Evolutionary conservation across 1,140 invertebrate genomes (phyloP).

Genomic region (Cyclina sinensis): DNA sequence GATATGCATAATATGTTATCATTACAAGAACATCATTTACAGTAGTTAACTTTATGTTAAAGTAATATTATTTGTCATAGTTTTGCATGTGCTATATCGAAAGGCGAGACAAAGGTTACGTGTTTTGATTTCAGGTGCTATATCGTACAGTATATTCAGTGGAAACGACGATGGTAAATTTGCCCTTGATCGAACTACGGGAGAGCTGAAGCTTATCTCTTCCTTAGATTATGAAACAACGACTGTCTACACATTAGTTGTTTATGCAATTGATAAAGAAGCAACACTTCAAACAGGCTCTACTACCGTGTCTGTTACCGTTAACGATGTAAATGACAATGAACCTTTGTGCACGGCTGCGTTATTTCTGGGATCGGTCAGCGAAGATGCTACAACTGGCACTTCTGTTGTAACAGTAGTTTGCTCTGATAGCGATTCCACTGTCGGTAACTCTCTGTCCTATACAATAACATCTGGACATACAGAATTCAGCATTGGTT

Average conservation of each 20-base stretch:
- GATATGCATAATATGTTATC: too few relatives aligned
- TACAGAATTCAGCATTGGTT: constrained; percentile 54
- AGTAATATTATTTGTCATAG: too few relatives aligned
- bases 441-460: constrained; percentile 64
- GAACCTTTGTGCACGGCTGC: constrained; percentile 69
- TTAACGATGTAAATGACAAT: constrained; percentile 78
- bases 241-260: constrained; percentile 63
- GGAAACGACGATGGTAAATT: constrained; percentile 70
- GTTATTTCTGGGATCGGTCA: constrained; percentile 64
- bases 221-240: constrained; percentile 73
- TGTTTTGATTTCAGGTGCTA: constrained; percentile 50
- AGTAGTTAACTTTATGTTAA: too few relatives aligned
- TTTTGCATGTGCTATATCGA: too few relatives aligned
- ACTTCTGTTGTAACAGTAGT: constrained; percentile 64
- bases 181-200: constrained; percentile 69
- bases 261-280: constrained; percentile 71
- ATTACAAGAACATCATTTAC: too few relatives aligned
- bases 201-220: constrained; percentile 60
- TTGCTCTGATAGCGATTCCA: constrained; percentile 73
- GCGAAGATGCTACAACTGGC: constrained; percentile 60
- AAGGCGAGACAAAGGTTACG: too few relatives aligned
- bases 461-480: constrained; percentile 69
- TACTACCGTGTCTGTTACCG: constrained; percentile 68
- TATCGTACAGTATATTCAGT: constrained; percentile 67
- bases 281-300: constrained; percentile 67